Conservation (phyloP, 2,113 vertebrate species). For the Australoheros scitulus region DNA sequence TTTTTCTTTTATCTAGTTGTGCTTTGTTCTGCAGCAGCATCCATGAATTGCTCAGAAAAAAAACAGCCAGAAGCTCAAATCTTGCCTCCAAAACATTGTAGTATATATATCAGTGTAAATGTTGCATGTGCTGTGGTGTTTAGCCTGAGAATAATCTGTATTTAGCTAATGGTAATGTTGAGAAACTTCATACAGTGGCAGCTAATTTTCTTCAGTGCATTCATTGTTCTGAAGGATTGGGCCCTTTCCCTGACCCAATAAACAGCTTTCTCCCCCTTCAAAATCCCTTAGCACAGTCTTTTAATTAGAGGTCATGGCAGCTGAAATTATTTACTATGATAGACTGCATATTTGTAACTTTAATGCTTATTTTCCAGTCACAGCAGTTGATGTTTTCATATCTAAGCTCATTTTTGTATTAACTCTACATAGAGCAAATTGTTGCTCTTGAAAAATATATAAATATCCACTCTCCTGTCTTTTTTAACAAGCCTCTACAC, state of each 20-base stretch:
- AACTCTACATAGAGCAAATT: background rate
- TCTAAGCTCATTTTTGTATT: background rate
- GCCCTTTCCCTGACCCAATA: background rate
- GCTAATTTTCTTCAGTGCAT: slow-evolving; percentile 21
- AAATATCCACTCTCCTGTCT: background rate
- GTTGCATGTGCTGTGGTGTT: slow-evolving; percentile 48
- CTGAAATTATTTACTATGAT: background rate
- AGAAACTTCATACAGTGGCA: background rate
- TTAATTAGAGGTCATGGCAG: slow-evolving; percentile 39
- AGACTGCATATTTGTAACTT: background rate
- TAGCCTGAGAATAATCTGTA: slow-evolving; percentile 26
- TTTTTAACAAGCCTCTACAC: background rate
- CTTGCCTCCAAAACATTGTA: slow-evolving; percentile 2
- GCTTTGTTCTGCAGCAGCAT: slow-evolving; percentile 29
- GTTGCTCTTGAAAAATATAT: background rate
- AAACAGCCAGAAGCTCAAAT: slow-evolving; percentile 35
- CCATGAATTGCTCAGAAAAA: slow-evolving; percentile 12
- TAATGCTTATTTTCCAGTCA: background rate
- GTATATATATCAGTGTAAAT: slow-evolving; percentile 38
- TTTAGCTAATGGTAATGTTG: slow-evolving; percentile 20
- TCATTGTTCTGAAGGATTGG: slow-evolving; percentile 1
- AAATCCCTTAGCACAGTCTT: background rate
- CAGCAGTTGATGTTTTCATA: background rate
- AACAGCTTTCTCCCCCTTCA: background rate
- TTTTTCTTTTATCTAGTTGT: slow-evolving; percentile 18